Percentiles rank a stretch among this genome's conserved stretches.
These are phyloP conservation scores for Pogoniulus pusillus DNA, from an alignment of 2,797 vertebrate genomes.

Conservation along the genomic window DNA sequence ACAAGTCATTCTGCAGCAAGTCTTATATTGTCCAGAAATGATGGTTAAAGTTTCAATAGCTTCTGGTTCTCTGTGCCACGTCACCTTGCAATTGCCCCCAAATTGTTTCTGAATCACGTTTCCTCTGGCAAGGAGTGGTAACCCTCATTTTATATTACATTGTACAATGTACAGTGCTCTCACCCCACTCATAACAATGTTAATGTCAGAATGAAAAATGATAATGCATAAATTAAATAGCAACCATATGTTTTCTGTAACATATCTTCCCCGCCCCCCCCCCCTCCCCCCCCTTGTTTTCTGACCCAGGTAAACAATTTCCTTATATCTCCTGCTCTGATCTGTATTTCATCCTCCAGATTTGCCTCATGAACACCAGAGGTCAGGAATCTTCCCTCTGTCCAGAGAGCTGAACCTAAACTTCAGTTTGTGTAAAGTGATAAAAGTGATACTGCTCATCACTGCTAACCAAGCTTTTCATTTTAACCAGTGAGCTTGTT, in stretches of 20 bases:
- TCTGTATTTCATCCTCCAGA: slow-evolving; percentile 31
- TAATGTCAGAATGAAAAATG: slow-evolving; percentile 93
- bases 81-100: slow-evolving; percentile 83
- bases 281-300: slow-evolving; percentile 47
- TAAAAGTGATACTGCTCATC: background rate
- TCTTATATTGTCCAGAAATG: slow-evolving; percentile 85
- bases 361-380: background rate
- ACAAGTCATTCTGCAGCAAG: slow-evolving; percentile 75
- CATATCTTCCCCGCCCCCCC: slow-evolving; percentile 58
- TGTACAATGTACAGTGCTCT: slow-evolving; percentile 86
- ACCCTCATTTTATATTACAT: slow-evolving; percentile 85
- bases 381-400: background rate
- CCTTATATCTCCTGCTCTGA: slow-evolving; percentile 39
- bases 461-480: background rate
- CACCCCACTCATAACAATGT: slow-evolving; percentile 73
- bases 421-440: slow-evolving; percentile 7
- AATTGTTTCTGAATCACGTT: slow-evolving; percentile 86
- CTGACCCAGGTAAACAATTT: slow-evolving; percentile 69
- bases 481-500: background rate
- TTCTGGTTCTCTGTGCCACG: slow-evolving; percentile 84
- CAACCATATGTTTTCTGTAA: slow-evolving; percentile 86
- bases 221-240: slow-evolving; percentile 90
- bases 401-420: background rate
- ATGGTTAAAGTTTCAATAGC: slow-evolving; percentile 82
- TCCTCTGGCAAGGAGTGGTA: slow-evolving; percentile 83